These are phyloP conservation scores for Drosophila phalerata DNA, from an alignment of 2,888 invertebrate genomes.

Conservation along the genomic window DNA sequence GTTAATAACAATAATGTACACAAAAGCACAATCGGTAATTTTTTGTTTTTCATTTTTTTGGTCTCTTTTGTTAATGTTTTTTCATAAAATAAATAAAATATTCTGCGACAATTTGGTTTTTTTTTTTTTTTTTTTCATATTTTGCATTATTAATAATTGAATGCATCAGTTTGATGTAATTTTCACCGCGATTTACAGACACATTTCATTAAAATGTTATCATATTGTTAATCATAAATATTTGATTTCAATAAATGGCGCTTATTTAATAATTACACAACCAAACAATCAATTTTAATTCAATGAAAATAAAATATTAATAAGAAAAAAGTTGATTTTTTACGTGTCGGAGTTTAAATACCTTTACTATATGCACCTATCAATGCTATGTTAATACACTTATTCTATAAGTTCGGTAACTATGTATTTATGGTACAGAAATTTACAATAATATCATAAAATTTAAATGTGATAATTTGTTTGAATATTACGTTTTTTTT, in stretches of 20 bases:
- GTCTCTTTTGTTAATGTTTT: not conserved
- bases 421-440: no score
- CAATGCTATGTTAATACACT: no score
- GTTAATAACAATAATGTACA: slow-evolving; percentile 29
- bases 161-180: slow-evolving; percentile 42
- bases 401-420: no score
- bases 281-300: slow-evolving; percentile 15
- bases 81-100: slow-evolving; percentile 35
- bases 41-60: not conserved
- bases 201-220: slow-evolving; percentile 40
- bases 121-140: not conserved
- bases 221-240: slow-evolving; percentile 62
- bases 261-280: slow-evolving; percentile 25
- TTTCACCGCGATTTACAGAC: slow-evolving; percentile 23
- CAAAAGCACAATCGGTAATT: slow-evolving; percentile 20
- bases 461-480: no score
- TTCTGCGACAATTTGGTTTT: slow-evolving; percentile 23
- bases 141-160: slow-evolving; percentile 43
- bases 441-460: no score
- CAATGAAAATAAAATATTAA: slow-evolving; percentile 7
- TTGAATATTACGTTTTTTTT: no score
- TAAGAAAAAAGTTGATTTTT: not conserved
- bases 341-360: not conserved
- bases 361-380: not conserved
- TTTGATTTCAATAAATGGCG: slow-evolving; percentile 57